Percentiles rank a stretch among this genome's conserved stretches.
These are phyloP conservation scores for Cotesia chilonis DNA, from an alignment of 1,140 invertebrate genomes.

Conservation along the genomic window DNA sequence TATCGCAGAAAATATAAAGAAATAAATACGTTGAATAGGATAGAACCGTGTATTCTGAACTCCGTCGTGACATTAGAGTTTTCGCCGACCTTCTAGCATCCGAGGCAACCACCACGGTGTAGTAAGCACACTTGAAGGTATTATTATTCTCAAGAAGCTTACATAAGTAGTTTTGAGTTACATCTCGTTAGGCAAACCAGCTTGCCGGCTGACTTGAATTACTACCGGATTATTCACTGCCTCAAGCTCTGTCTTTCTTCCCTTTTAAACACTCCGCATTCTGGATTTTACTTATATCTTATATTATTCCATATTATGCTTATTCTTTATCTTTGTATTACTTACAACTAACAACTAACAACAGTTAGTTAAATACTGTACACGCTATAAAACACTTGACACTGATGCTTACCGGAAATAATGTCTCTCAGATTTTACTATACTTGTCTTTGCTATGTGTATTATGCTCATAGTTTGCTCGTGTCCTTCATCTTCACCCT, in stretches of 20 bases:
- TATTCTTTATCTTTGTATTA: too few species aligned
- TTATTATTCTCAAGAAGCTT: conserved; percentile 29
- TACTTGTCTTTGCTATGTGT: not conserved
- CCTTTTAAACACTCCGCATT: too few species aligned
- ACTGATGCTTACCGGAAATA: conserved; percentile 14
- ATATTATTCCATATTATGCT: too few species aligned
- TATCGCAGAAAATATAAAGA: not conserved
- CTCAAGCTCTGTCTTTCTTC: not conserved
- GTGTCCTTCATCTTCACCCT: not conserved
- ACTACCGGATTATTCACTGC: conserved; percentile 23
- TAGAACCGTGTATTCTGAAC: not conserved
- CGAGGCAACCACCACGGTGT: not conserved
- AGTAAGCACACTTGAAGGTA: conserved; percentile 3
- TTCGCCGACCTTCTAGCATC: conserved; percentile 20
- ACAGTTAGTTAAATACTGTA: too few species aligned
- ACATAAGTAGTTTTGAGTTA: conserved; percentile 41
- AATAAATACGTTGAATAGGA: not conserved
- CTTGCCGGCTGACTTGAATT: conserved; percentile 30
- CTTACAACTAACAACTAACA: too few species aligned
- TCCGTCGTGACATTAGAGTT: conserved; percentile 33
- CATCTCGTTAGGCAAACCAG: conserved; percentile 38
- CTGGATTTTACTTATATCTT: too few species aligned
- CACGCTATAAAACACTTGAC: not conserved
- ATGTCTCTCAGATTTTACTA: not conserved
- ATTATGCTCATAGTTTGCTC: not conserved